These are phyloP conservation scores for Tigriopus californicus DNA, from an alignment of 2,888 invertebrate species.

Conservation along the genomic window DNA sequence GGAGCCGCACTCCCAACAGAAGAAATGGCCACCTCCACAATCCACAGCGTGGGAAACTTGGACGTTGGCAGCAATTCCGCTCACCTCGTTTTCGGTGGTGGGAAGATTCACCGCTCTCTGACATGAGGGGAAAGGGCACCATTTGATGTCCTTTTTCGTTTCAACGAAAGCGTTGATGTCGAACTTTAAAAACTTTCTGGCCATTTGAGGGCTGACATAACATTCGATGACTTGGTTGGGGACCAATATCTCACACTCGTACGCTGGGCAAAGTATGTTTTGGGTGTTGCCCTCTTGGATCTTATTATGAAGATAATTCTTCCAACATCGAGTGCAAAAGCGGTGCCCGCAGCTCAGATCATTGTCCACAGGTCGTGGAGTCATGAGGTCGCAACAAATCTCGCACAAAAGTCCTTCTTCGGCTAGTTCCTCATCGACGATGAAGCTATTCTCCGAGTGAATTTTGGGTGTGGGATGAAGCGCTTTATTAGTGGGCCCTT, in stretches of 20 bases:
- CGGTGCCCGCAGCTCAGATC: constrained; percentile 41
- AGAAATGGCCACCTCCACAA: constrained; percentile 48
- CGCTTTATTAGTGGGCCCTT: not conserved
- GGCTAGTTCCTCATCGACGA: constrained; percentile 2
- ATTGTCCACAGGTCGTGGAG: constrained; percentile 33
- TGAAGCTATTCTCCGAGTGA: constrained; percentile 2
- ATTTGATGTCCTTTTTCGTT: constrained; percentile 46
- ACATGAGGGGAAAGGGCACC: constrained; percentile 48
- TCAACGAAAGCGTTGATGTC: constrained; percentile 53
- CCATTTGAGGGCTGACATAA: constrained; percentile 44
- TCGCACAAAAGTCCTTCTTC: constrained; percentile 33
- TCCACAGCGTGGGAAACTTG: constrained; percentile 42
- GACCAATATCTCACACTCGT: constrained; percentile 41
- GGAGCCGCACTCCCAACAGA: constrained; percentile 38
- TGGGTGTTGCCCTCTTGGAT: constrained; percentile 45
- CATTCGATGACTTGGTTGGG: constrained; percentile 45
- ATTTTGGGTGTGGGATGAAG: not conserved
- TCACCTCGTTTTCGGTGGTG: constrained; percentile 31
- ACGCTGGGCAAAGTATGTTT: constrained; percentile 45
- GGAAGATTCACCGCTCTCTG: constrained; percentile 43
- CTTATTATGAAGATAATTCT: constrained; percentile 42
- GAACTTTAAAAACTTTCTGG: constrained; percentile 43
- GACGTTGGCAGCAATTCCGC: constrained; percentile 17
- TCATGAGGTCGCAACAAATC: constrained; percentile 36
- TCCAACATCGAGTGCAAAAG: constrained; percentile 45